phyloP scores from a whole-genome alignment of 2,797 vertebrate genomes.

The Propithecus perrieri region DNA sequence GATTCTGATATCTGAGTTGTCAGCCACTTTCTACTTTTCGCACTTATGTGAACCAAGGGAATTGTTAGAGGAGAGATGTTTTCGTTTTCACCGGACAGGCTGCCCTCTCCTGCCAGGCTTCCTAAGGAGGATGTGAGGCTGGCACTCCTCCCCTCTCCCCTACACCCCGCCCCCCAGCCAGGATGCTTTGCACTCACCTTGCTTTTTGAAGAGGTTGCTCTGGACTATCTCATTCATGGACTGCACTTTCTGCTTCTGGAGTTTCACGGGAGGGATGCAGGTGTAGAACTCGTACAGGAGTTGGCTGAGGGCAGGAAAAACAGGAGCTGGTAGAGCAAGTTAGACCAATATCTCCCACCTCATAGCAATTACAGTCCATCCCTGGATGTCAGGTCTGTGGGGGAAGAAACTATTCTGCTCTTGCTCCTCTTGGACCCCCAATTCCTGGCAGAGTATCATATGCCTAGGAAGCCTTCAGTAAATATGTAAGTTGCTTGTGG shows the following conservation, averaged over 20 bases:
- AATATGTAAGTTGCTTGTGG: background rate
- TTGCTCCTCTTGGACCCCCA: background rate
- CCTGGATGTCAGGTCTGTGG: background rate
- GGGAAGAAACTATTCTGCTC: background rate
- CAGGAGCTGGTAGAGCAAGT: background rate
- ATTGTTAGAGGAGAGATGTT: background rate
- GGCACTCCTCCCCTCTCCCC: background rate
- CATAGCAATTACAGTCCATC: no score
- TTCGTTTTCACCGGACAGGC: no score
- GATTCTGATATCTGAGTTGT: background rate
- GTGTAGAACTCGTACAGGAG: conserved; percentile 96
- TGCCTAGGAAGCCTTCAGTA: background rate
- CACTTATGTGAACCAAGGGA: background rate
- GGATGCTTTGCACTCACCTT: conserved; percentile 86
- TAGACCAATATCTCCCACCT: background rate
- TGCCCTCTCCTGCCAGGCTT: background rate
- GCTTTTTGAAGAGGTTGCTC: conserved; percentile 94
- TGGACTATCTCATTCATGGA: conserved; percentile 97
- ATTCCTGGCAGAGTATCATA: background rate
- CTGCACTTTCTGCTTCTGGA: conserved; percentile 96
- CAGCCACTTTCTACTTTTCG: background rate
- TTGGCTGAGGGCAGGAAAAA: conserved; percentile 86
- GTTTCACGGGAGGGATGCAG: conserved; percentile 93
- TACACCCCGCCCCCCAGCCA: background rate
- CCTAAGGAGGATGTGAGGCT: no score